Percentiles rank a stretch among this genome's conserved stretches.
phyloP scores from a whole-genome alignment of 2,113 vertebrate genomes.

The Pelodiscus sinensis region DNA sequence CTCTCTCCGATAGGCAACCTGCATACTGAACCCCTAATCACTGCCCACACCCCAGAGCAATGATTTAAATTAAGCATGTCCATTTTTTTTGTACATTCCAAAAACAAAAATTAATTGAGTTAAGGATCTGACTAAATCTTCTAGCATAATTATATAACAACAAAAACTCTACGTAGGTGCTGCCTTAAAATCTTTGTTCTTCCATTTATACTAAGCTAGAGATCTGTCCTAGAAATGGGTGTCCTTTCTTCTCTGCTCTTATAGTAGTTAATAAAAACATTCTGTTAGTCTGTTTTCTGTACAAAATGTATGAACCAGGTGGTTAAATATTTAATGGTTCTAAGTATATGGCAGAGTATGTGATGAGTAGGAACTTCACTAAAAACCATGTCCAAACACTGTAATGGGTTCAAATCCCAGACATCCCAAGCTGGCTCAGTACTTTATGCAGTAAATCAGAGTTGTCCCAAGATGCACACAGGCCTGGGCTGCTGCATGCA shows the following conservation, averaged over 20 bases:
- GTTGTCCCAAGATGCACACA: conserved; percentile 1
- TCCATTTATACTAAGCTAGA: background rate
- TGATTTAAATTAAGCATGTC: no score
- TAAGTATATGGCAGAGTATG: conserved; percentile 40
- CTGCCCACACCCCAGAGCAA: no score
- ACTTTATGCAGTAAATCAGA: conserved; percentile 25
- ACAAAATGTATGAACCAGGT: conserved; percentile 29
- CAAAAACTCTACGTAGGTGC: background rate
- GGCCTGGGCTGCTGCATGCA: conserved; percentile 4
- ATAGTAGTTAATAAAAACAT: conserved; percentile 3
- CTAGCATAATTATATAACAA: background rate
- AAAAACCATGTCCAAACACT: conserved; percentile 11
- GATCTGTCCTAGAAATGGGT: background rate
- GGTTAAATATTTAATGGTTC: conserved; percentile 72
- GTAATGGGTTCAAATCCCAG: conserved; percentile 55
- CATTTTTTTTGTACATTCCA: no score
- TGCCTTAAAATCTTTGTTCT: conserved; percentile 10
- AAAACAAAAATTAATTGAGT: no score
- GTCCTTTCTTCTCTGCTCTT: background rate
- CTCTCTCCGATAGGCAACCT: no score
- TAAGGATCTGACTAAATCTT: background rate
- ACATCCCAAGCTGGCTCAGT: background rate
- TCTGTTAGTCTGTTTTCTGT: conserved; percentile 26
- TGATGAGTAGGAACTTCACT: conserved; percentile 38
- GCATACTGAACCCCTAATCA: no score